Evolutionary conservation across 2,113 vertebrate genomes (phyloP), one percentile per base, ranked within the genome.

Genomic region (Emydocephalus ijimae): DNA sequence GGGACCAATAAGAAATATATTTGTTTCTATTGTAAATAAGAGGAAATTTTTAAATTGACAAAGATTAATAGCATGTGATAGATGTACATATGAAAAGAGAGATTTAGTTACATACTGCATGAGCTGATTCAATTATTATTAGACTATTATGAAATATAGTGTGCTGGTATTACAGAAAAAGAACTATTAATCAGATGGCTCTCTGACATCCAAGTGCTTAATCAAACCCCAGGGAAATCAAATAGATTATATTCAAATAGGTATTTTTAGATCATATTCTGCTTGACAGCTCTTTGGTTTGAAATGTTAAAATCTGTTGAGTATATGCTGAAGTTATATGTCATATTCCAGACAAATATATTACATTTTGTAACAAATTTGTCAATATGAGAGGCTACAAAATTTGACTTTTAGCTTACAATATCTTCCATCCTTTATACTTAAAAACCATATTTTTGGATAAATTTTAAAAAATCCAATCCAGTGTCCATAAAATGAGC

Each of bases 211-310:
- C n/a, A 88, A 74, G n/a, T 5, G 85, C n/a, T 91, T n/a, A 55
- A 2, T 12, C 29, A 91, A 87, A 89, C 0, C 5, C 2, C 24
- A 1, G 0, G 1, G 0, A 14, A 21, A 3, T 88, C 15, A 86
- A 89, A 24, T 12, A n/a, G 15, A 43, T 9, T 85, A 2, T 14
- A 90, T 93, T 26, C 24, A 64, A 1, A 86, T 56, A 57, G 81
- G 26, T 5, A 3, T 56, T 56, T 14, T 87, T 9, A 86, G 29
- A 5, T 23, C 24, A 87, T 61, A 24, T 29, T 89, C 39, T 86
- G 3, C 69, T 56, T 89, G 48, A 61, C 87, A 88, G 14, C 26
- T 85, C 39, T 59, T 56, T 14, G 20, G 85, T 94, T 54, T 89
- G 1, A 50, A 50, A 26, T 88, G 24, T 56, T 81, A 29, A 6